phyloP scores from a whole-genome alignment of 2,113 vertebrate species.

The Galemys pyrenaicus region DNA sequence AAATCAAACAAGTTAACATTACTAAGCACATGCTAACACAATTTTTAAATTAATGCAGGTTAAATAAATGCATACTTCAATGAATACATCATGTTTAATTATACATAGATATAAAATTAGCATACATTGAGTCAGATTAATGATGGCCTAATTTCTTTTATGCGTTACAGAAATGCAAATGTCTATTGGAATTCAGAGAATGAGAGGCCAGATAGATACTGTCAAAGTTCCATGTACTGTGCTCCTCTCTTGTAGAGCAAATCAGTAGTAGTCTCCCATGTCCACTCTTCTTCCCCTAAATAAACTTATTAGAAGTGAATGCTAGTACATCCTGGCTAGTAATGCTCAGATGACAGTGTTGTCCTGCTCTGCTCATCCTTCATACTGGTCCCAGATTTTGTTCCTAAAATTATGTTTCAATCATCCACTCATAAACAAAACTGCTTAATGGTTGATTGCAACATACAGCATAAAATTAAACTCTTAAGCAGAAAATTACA shows the following conservation, averaged over 20 bases:
- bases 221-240: not conserved
- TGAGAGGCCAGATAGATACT: not conserved
- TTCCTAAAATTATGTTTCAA: not conserved
- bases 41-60: not conserved
- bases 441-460: not conserved
- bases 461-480: not conserved
- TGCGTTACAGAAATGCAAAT: not conserved
- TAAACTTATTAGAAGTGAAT: not conserved
- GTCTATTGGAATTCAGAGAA: not conserved
- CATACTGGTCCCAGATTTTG: not conserved
- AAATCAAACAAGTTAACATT: not conserved
- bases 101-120: not conserved
- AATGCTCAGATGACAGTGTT: not conserved
- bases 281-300: not conserved
- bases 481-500: not conserved
- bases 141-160: not conserved
- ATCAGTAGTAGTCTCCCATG: rapidly evolving
- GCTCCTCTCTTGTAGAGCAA: not conserved
- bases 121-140: not conserved
- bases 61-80: not conserved
- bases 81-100: not conserved
- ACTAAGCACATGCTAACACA: not conserved
- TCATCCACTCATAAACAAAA: not conserved
- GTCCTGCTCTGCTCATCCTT: not conserved
- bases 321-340: too few species aligned